Conservation (phyloP, 2,797 vertebrate genomes). For the Myotis daubentonii region DNA sequence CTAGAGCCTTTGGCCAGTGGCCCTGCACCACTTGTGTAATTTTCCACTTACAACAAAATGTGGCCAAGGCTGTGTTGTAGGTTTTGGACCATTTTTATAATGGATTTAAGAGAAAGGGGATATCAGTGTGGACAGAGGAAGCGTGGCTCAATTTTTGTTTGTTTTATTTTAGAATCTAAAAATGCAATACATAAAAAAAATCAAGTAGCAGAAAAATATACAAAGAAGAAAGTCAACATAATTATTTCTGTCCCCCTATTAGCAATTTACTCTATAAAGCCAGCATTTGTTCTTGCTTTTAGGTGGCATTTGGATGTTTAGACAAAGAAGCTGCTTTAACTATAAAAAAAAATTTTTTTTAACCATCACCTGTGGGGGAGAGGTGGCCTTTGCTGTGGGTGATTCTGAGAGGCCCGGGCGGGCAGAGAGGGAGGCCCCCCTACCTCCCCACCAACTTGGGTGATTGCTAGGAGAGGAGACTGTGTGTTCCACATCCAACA, state of each 20-base stretch:
- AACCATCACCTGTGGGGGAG: not conserved
- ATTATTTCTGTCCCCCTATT: not conserved
- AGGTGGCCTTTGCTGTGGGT: not conserved
- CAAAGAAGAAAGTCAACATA: constrained; percentile 37
- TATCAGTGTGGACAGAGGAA: not conserved
- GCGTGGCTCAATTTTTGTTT: not conserved
- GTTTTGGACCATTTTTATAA: not conserved
- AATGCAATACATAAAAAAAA: not conserved
- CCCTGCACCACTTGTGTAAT: not conserved
- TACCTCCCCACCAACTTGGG: not conserved
- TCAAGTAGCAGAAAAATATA: constrained; percentile 26
- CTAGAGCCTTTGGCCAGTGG: not conserved
- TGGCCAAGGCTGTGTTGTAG: not conserved
- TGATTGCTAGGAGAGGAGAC: not conserved
- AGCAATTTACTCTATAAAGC: constrained; percentile 15
- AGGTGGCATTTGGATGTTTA: constrained; percentile 40
- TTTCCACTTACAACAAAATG: not conserved
- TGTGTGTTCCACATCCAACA: not conserved
- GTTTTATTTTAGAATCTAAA: constrained; percentile 33
- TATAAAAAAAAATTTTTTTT: not conserved
- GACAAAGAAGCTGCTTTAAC: constrained; percentile 7
- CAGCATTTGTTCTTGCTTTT: constrained; percentile 43
- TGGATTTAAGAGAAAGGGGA: not conserved
- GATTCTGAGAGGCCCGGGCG: not conserved
- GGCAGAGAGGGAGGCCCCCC: not conserved